A percentile compares a stretch with the other conserved stretches of the same genome.
phyloP scores from a whole-genome alignment of 2,888 invertebrate genomes.

The Conus canariensis region DNA sequence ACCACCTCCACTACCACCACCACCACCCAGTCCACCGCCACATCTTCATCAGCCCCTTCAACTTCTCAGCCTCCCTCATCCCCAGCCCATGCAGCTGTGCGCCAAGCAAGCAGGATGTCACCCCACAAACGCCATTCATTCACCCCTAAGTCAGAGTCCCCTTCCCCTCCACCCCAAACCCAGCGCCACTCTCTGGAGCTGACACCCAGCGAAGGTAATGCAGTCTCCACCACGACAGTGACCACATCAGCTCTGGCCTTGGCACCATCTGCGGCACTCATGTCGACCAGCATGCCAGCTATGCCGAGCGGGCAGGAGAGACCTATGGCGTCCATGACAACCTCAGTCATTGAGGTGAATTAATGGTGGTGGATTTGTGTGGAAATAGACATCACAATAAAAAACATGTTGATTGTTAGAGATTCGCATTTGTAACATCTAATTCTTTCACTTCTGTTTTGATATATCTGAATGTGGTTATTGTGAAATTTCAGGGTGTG shows the following conservation, averaged over 20 bases:
- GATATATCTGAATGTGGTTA: too few relatives aligned
- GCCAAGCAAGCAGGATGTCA: conserved; percentile 40
- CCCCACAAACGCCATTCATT: conserved; percentile 67
- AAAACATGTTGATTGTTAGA: too few relatives aligned
- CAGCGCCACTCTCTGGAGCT: conserved; percentile 65
- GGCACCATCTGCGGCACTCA: not conserved
- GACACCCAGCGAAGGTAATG: conserved; percentile 43
- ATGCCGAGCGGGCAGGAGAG: conserved; percentile 1
- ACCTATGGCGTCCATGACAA: conserved; percentile 19
- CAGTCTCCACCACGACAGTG: conserved; percentile 17
- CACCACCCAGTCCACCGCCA: conserved; percentile 22
- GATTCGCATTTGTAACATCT: too few relatives aligned
- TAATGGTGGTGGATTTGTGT: not conserved
- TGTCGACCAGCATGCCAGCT: conserved; percentile 12
- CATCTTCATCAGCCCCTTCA: conserved; percentile 29
- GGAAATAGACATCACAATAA: not conserved
- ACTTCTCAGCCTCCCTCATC: conserved; percentile 37
- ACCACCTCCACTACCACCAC: conserved; percentile 16
- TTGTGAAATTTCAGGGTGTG: too few relatives aligned
- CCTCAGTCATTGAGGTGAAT: conserved; percentile 25
- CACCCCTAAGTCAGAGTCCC: conserved; percentile 57
- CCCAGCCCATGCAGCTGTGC: conserved; percentile 33
- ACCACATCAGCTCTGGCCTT: conserved; percentile 32
- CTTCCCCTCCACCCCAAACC: conserved; percentile 60
- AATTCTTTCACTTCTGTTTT: too few relatives aligned